Percentiles rank a stretch among this genome's conserved stretches.
Evolutionary conservation across 2,888 invertebrate genomes (phyloP).

Genomic region (Caenorhabditis uteleia): DNA sequence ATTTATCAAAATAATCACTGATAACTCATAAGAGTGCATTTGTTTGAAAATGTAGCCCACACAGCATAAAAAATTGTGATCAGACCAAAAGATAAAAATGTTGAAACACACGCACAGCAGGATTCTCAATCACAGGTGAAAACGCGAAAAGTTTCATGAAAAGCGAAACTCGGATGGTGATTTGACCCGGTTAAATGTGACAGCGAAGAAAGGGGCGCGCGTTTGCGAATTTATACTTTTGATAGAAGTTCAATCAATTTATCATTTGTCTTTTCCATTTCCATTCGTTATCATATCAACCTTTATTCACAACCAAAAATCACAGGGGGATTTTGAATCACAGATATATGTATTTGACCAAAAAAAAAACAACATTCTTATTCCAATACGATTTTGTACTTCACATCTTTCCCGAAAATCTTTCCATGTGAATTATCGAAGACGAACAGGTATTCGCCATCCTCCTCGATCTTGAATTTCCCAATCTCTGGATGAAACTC

Average conservation of each 20-base stretch:
- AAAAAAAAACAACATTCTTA: slow-evolving; percentile 1
- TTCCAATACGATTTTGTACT: slow-evolving; percentile 48
- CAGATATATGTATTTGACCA: not conserved
- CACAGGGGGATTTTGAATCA: not conserved
- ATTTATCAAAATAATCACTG: too few relatives aligned
- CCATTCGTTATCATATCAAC: not conserved
- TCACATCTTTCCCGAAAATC: slow-evolving; percentile 61
- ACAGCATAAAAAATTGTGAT: not conserved
- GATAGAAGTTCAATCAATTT: not conserved
- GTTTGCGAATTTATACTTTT: not conserved
- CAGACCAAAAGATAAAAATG: too few relatives aligned
- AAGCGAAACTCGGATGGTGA: slow-evolving; percentile 42
- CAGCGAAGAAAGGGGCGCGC: too few relatives aligned
- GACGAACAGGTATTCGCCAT: slow-evolving; percentile 55
- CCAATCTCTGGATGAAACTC: slow-evolving; percentile 65
- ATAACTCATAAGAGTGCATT: too few relatives aligned
- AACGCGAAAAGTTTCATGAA: slow-evolving; percentile 45
- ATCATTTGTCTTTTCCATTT: not conserved
- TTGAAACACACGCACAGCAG: not conserved
- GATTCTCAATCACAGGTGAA: too few relatives aligned
- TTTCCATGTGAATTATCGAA: slow-evolving; percentile 64
- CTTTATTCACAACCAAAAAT: not conserved
- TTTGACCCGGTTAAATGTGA: slow-evolving; percentile 44
- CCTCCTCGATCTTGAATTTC: slow-evolving; percentile 38
- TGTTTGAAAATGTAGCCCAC: not conserved